Evolutionary conservation across 2,888 invertebrate species (phyloP).

Genomic region (Oscheius sp.): DNA sequence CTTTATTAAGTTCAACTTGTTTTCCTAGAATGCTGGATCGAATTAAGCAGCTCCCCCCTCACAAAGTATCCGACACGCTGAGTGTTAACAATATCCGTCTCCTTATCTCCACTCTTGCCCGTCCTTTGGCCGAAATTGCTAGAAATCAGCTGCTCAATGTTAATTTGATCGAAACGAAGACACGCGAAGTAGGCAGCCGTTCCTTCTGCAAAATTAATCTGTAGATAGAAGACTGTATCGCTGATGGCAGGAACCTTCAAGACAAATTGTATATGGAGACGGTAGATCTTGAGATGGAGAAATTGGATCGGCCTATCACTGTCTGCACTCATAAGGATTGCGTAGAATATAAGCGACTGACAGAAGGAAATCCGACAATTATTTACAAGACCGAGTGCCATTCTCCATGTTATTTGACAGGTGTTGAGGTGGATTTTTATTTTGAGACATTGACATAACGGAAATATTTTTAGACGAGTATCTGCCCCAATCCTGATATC

Average conservation of each 20-base stretch:
- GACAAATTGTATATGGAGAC: conserved; percentile 5
- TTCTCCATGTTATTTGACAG: not conserved
- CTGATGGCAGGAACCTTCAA: not conserved
- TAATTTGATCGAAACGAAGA: conserved; percentile 10
- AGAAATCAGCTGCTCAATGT: conserved; percentile 16
- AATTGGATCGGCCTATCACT: conserved; percentile 9
- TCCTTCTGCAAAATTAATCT: too few relatives aligned
- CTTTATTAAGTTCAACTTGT: not conserved
- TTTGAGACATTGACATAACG: too few relatives aligned
- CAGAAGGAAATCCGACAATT: not conserved
- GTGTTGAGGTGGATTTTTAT: not conserved
- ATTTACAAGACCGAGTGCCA: not conserved
- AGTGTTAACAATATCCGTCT: conserved; percentile 13
- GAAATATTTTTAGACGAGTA: not conserved
- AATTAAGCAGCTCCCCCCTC: not conserved
- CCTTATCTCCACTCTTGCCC: conserved; percentile 1
- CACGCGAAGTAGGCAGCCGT: not conserved
- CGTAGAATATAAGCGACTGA: not conserved
- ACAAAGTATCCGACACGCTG: conserved; percentile 19
- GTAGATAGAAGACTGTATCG: conserved; percentile 1
- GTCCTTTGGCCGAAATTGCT: conserved; percentile 23
- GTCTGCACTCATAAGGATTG: conserved; percentile 14
- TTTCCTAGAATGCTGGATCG: conserved; percentile 4
- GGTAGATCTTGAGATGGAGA: conserved; percentile 13
- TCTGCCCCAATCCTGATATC: not conserved